Evolutionary conservation across 2,797 vertebrate genomes (phyloP).

Genomic region (Malurus splendens): DNA sequence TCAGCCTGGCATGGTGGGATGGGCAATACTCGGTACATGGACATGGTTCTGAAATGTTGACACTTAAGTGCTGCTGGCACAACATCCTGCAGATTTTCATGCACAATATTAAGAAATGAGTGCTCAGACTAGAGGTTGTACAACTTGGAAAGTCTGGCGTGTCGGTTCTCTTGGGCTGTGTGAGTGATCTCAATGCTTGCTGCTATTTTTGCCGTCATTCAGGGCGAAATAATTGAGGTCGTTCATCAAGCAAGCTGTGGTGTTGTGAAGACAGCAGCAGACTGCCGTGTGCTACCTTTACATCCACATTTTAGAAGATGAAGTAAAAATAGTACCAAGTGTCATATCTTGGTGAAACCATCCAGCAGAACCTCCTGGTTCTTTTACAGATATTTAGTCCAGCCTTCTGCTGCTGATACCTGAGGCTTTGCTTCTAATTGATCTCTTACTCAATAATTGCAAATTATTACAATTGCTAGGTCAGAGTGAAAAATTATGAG

Average conservation of each 20-base stretch:
- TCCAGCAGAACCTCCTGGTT: neutral
- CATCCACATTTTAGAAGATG: neutral
- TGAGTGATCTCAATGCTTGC: rapidly evolving
- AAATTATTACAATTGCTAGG: neutral
- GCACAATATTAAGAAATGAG: neutral
- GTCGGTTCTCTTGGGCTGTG: rapidly evolving
- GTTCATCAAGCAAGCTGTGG: neutral
- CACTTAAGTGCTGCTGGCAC: neutral
- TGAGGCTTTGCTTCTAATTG: neutral
- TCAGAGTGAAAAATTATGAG: neutral
- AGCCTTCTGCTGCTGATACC: neutral
- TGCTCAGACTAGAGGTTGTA: neutral
- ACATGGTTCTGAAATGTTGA: neutral
- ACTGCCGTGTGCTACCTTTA: neutral
- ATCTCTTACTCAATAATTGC: neutral
- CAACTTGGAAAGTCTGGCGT: neutral
- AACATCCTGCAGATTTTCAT: neutral
- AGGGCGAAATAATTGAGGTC: neutral
- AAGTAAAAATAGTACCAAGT: neutral
- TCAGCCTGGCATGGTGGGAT: rapidly evolving
- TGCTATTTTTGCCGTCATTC: neutral
- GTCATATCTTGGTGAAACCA: neutral
- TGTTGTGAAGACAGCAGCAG: neutral
- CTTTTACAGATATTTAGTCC: neutral
- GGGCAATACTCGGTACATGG: rapidly evolving